Evolutionary conservation across 2,888 invertebrate genomes (phyloP), one percentile per base, ranked within the genome.

Genomic region (Neocrepidodera transversa): DNA sequence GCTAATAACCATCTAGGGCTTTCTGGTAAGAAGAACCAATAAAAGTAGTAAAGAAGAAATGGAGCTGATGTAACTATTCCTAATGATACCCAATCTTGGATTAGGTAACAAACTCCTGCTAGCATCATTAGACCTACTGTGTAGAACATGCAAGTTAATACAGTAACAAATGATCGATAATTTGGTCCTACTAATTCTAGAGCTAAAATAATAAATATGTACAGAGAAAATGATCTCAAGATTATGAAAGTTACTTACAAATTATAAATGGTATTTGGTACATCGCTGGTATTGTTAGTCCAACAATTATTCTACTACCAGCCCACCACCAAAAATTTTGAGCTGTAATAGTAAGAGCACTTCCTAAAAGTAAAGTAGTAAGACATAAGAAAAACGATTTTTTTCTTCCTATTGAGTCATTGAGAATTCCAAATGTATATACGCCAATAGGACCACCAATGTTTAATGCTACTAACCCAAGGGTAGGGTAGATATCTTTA

Each of bases 231-330:
- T n/a, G n/a, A n/a, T n/a, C n/a, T n/a, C n/a, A n/a, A n/a, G n/a
- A n/a, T n/a, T n/a, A n/a, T n/a, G n/a, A n/a, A n/a, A n/a, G n/a
- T n/a, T 10, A 53, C 89, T 86, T 81, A 95, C 95, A 92, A 73
- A 96, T 94, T 60, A 95, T 95, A 76, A 95, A 95, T 0, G 96
- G 95, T 78, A 95, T 95, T 81, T 95, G 94, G 79, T 95, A 95
- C 35, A 95, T 88, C 1, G 95, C 95, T 2, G 95, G 95, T 71
- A 95, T 92, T 0, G 95, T 93, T 4, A 94, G 80, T 2, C 96
- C 96, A n/a, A 95, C 94, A 45, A 93, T 82, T 13, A 89, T 82
- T 63, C 95, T 84, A 70, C 92, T 91, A 1, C 86, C 81, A 1
- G 91, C 87, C 93, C 95, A 95, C 64, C 86, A 85, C 89, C 91